These are phyloP conservation scores for Argyrosomus japonicus DNA, from an alignment of 2,113 vertebrate species.

Conservation along the genomic window DNA sequence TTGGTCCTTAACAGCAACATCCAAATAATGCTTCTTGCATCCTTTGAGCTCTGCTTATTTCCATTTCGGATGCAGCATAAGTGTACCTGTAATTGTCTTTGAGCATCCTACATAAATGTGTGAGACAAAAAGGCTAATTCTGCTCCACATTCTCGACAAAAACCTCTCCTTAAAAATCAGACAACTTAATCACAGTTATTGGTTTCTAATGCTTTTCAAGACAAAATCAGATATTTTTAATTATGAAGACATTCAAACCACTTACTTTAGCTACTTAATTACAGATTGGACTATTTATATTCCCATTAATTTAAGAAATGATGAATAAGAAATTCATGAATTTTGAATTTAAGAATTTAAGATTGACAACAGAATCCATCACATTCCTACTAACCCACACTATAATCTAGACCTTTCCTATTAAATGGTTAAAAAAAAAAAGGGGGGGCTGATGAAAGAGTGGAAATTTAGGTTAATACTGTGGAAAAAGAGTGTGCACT, in stretches of 20 bases:
- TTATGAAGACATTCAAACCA: background rate
- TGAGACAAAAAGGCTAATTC: background rate
- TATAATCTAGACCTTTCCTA: background rate
- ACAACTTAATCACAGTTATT: background rate
- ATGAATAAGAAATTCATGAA: too few species aligned
- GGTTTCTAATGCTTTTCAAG: too few species aligned
- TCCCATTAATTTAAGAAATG: too few species aligned
- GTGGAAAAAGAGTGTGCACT: conserved; percentile 39
- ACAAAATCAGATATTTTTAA: background rate
- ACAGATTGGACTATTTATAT: background rate
- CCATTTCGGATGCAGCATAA: background rate
- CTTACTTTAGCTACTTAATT: background rate
- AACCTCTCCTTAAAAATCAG: background rate
- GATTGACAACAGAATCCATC: background rate
- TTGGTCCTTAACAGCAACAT: conserved; percentile 11
- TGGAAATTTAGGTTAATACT: conserved; percentile 36
- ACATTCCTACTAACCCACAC: background rate
- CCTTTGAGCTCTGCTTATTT: background rate
- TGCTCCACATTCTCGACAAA: background rate
- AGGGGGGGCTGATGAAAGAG: conserved; percentile 9
- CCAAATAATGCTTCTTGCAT: conserved; percentile 2
- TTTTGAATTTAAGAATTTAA: background rate
- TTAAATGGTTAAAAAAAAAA: conserved; percentile 7
- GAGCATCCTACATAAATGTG: background rate
- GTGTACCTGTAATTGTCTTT: background rate